phyloP scores from a whole-genome alignment of 2,888 invertebrate species.

The Lepeophtheirus nordmannii region DNA sequence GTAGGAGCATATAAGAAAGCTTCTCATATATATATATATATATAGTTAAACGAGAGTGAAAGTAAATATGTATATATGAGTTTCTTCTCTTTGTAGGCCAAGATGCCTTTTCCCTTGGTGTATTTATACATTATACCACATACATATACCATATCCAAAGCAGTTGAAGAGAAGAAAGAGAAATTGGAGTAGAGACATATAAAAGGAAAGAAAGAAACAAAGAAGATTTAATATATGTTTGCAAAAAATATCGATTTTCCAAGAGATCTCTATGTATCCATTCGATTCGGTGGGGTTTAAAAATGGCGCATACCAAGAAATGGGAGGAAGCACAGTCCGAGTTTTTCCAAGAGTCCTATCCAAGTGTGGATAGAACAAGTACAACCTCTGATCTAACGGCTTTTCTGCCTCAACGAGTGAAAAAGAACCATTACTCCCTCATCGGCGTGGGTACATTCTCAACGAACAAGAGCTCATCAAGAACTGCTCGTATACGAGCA shows the following conservation, averaged over 20 bases:
- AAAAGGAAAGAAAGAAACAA: neutral
- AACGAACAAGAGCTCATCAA: neutral
- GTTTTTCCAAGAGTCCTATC: neutral
- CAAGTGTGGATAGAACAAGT: neutral
- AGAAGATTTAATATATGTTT: neutral
- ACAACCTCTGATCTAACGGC: neutral
- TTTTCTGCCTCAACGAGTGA: neutral
- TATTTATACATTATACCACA: too few relatives aligned
- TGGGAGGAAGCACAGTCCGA: conserved; percentile 3
- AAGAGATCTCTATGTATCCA: neutral
- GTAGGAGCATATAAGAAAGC: too few relatives aligned
- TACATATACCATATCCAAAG: too few relatives aligned
- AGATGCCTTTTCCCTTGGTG: too few relatives aligned
- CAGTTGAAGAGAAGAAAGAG: too few relatives aligned
- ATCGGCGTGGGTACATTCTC: neutral
- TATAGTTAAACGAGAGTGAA: too few relatives aligned
- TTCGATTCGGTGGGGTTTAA: neutral
- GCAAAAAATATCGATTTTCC: neutral
- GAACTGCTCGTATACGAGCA: neutral
- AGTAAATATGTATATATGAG: too few relatives aligned
- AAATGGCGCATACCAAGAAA: conserved; percentile 8
- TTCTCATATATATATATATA: too few relatives aligned
- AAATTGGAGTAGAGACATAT: neutral
- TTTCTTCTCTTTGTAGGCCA: too few relatives aligned
- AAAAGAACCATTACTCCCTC: neutral